phyloP scores from a whole-genome alignment of 2,888 invertebrate species.

The Hypolimnas misippus region DNA sequence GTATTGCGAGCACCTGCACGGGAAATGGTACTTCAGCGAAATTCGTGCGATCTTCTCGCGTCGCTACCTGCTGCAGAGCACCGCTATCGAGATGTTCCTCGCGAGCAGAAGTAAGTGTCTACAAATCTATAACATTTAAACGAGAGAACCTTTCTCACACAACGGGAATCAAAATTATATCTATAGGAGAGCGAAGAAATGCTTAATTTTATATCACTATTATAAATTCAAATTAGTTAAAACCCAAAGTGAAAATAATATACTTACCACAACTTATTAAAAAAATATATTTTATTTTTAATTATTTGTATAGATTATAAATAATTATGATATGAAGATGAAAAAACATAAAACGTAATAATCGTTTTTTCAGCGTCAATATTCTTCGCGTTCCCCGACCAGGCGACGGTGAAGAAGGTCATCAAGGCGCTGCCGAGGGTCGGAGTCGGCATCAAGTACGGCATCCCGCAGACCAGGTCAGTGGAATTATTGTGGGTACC shows the following conservation, averaged over 20 bases:
- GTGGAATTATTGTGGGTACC: slow-evolving; percentile 45
- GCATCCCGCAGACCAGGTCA: slow-evolving; percentile 98
- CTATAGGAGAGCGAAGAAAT: too few species aligned
- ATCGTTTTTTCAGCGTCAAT: slow-evolving; percentile 97
- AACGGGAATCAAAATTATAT: too few species aligned
- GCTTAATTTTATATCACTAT: too few species aligned
- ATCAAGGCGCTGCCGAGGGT: slow-evolving; percentile 98
- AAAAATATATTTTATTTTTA: too few species aligned
- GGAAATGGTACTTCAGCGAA: slow-evolving; percentile 99
- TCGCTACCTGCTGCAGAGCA: slow-evolving; percentile 97
- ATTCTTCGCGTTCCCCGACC: slow-evolving; percentile 99
- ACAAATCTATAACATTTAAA: not conserved
- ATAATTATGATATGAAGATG: too few species aligned
- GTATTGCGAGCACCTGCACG: slow-evolving; percentile 99
- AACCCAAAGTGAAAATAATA: too few species aligned
- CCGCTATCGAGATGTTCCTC: slow-evolving; percentile 98
- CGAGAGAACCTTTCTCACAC: too few species aligned
- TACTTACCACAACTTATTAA: too few species aligned
- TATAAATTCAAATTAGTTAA: too few species aligned
- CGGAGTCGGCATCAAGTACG: slow-evolving; percentile 99
- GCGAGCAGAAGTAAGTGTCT: slow-evolving; percentile 96
- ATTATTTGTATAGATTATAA: too few species aligned
- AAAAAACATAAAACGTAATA: too few species aligned
- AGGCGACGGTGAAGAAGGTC: slow-evolving; percentile 98
- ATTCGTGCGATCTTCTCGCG: slow-evolving; percentile 99